Evolutionary conservation across 2,888 invertebrate species (phyloP), one percentile per base, ranked within the genome.

Genomic region (Subacronicta megacephala): DNA sequence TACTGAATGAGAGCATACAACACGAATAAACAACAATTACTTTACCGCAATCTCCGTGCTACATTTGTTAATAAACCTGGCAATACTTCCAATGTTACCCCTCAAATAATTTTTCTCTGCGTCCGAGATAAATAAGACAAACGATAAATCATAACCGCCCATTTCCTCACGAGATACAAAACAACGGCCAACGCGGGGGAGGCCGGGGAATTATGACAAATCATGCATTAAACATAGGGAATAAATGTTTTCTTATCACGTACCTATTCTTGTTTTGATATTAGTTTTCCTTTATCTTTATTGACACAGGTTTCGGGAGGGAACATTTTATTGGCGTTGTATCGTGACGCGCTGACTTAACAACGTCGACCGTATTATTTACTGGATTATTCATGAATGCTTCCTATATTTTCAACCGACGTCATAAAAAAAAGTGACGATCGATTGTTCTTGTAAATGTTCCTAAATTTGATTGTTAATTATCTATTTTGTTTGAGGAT

Each of bases 231-330:
- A 94, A 94, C 94, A 94, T 93, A 87, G 93, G 90, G 93, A 93
- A 94, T 94, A 93, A 94, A 94, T 94, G 94, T 94, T 94, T 93
- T 93, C 94, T 93, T 93, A 94, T 93, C 94, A 94, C 94, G 94
- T 93, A 90, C 92, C 93, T 93, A 93, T 90, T 92, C 90, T 90
- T 93, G 93, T 92, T 93, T 90, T 90, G 90, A 93, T 93, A 94
- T 94, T 93, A 93, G 93, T 93, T 93, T 92, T 89, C 89, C 91
- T 92, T 93, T 94, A 93, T 94, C 93, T 93, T 92, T 93, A 93
- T 93, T 92, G 94, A 92, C 93, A 91, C 93, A 93, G 93, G 92
- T 92, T 93, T 90, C 81, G 82, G 87, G 80, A 84, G 88, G 90
- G 88, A 85, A 85, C 83, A 82, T 84, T 87, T 92, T 92, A 92